Conservation (phyloP, 2,888 invertebrate genomes). For the Liopterus haemorrhoidalis region DNA sequence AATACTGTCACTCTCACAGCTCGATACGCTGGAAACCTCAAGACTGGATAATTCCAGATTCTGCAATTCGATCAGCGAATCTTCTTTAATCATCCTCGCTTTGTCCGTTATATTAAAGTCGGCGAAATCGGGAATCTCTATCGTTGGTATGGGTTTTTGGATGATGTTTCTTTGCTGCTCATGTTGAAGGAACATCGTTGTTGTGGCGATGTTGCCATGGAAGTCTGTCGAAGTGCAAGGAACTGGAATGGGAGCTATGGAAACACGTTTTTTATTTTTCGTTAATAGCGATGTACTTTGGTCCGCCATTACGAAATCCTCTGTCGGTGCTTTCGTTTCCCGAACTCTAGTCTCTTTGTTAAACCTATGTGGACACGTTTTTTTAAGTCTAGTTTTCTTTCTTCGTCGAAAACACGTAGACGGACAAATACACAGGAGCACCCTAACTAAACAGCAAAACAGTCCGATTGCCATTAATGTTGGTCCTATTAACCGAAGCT, state of each 20-base stretch:
- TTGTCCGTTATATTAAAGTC: constrained; percentile 36
- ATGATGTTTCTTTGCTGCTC: constrained; percentile 41
- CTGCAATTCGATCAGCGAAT: constrained; percentile 46
- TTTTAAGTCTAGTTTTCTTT: constrained; percentile 56
- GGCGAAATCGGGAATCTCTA: constrained; percentile 36
- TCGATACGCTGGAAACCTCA: constrained; percentile 42
- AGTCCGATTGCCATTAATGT: constrained; percentile 65
- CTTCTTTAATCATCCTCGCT: constrained; percentile 37
- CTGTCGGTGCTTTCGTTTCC: constrained; percentile 20
- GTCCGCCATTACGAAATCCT: constrained; percentile 40
- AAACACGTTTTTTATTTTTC: constrained; percentile 42
- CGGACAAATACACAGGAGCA: constrained; percentile 77
- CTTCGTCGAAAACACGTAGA: constrained; percentile 65
- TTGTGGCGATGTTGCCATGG: constrained; percentile 39
- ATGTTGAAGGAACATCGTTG: constrained; percentile 47
- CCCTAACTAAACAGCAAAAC: constrained; percentile 75
- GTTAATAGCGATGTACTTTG: constrained; percentile 27
- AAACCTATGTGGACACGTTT: constrained; percentile 45
- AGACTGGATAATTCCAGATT: constrained; percentile 41
- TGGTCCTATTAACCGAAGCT: constrained; percentile 79
- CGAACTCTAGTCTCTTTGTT: constrained; percentile 42
- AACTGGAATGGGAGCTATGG: constrained; percentile 42
- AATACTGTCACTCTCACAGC: constrained; percentile 35
- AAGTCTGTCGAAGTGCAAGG: constrained; percentile 42
- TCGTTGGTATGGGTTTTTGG: constrained; percentile 33